A percentile compares a stretch with the other conserved stretches of the same genome.
Conservation (phyloP, 1,140 invertebrate species). For the Zaprionus inermis region DNA sequence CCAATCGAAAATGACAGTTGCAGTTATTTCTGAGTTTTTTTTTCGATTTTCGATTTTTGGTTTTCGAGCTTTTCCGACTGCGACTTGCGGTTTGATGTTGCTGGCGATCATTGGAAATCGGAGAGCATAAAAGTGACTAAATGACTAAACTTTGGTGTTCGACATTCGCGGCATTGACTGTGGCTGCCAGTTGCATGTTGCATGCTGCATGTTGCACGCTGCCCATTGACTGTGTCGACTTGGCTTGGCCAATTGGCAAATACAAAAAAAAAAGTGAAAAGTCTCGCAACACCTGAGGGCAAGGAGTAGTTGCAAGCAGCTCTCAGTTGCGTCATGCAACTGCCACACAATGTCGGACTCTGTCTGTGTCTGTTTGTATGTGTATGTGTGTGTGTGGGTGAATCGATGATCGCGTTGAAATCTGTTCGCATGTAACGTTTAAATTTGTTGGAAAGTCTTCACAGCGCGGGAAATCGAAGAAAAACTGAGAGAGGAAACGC, state of each 20-base stretch:
- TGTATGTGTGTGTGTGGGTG: conserved; percentile 61
- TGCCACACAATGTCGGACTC: conserved; percentile 37
- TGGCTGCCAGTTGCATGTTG: conserved; percentile 43
- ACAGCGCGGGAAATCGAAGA: conserved; percentile 7
- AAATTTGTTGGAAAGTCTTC: conserved; percentile 71
- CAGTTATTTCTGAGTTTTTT: conserved; percentile 64
- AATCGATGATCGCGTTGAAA: conserved; percentile 81
- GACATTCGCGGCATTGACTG: conserved; percentile 55
- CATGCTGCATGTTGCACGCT: conserved; percentile 43
- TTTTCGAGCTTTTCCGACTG: conserved; percentile 30
- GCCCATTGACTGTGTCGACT: conserved; percentile 47
- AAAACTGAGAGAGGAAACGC: conserved; percentile 1
- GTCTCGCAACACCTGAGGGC: conserved; percentile 72
- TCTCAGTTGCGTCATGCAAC: conserved; percentile 46
- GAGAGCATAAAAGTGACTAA: conserved; percentile 63
- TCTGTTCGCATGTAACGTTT: conserved; percentile 81
- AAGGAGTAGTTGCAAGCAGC: conserved; percentile 45
- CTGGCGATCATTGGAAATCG: conserved; percentile 61
- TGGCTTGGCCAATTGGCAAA: conserved; percentile 59
- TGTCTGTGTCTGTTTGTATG: conserved; percentile 20
- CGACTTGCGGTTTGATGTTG: not conserved
- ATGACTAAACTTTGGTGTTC: conserved; percentile 67
- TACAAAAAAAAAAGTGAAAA: conserved; percentile 55
- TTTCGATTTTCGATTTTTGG: conserved; percentile 6
- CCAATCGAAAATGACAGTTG: conserved; percentile 79